Percentiles rank a stretch among this genome's conserved stretches.
These are phyloP conservation scores for Danio jaintianensis DNA, from an alignment of 2,797 vertebrate species.

Conservation along the genomic window DNA sequence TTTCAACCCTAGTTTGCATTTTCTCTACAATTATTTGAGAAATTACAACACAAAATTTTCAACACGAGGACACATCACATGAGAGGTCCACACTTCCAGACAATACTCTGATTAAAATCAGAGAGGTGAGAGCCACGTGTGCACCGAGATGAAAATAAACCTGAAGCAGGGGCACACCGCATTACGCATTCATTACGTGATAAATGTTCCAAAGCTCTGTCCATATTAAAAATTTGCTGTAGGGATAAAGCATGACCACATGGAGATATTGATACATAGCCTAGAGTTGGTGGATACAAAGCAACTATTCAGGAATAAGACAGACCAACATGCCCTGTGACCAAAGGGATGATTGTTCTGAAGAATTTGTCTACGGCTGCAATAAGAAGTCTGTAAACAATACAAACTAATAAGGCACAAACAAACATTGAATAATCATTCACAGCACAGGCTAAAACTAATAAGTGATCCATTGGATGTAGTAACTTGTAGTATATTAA, in stretches of 20 bases:
- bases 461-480: neutral
- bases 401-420: neutral
- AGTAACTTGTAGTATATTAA: neutral
- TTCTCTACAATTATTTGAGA: no score
- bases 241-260: slow-evolving; percentile 23
- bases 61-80: neutral
- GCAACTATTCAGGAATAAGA: slow-evolving; percentile 30
- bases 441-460: neutral
- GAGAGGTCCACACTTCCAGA: neutral
- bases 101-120: slow-evolving; percentile 18
- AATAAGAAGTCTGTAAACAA: neutral
- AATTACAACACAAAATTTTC: neutral
- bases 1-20: no score
- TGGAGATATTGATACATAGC: neutral
- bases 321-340: neutral
- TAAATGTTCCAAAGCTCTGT: neutral
- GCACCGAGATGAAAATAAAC: neutral
- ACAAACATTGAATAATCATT: neutral
- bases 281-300: slow-evolving; percentile 18
- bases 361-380: neutral
- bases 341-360: neutral
- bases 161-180: slow-evolving; percentile 15
- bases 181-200: slow-evolving; percentile 14
- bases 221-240: neutral
- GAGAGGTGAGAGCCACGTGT: neutral